Evolutionary conservation across 2,888 invertebrate species (phyloP), one percentile per base, ranked within the genome.

Genomic region (Leptinotarsa haldemani): DNA sequence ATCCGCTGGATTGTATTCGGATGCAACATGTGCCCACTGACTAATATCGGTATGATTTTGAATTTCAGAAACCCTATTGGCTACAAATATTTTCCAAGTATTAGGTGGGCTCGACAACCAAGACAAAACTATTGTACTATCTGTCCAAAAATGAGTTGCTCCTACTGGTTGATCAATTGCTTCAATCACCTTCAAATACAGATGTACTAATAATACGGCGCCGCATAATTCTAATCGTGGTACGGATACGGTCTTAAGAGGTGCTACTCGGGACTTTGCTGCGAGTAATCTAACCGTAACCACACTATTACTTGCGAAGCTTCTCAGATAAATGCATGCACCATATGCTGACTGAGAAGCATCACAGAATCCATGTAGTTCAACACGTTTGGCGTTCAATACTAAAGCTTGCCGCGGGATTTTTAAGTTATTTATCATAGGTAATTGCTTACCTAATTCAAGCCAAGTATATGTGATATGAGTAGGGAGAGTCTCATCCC

Each of bases 1-100:
- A 71, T 84, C 83, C n/a, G 84, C 83, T 0, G 84, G 83, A 69
- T 85, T 85, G 7, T 78, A 68, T 40, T 75, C 69, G 7, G 81
- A 79, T 18, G 74, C 52, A 0, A 84, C 81, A 67, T 85, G 81
- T 53, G 68, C 66, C 84, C 84, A 85, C 25, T 66, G 70, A 7
- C 30, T 30, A 9, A 68, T 30, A 12, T 80, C 76, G 18, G 80
- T 75, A 15, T 74, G 48, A 30, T 79, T 77, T 71, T 83, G 81
- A 18, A 85, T 83, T 69, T 81, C 70, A 0, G 79, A 77, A 3
- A 85, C 81, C 48, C 84, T 69, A 74, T 85, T 85, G 2, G 81
- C 82, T 74, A 82, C 78, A 68, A 81, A 79, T 4, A 76, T 77
- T 67, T 80, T 77, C 70, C 70, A 79, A 12, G 30, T 67, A 46